phyloP scores from a whole-genome alignment of 2,113 vertebrate genomes.

The Pteropus alecto region DNA sequence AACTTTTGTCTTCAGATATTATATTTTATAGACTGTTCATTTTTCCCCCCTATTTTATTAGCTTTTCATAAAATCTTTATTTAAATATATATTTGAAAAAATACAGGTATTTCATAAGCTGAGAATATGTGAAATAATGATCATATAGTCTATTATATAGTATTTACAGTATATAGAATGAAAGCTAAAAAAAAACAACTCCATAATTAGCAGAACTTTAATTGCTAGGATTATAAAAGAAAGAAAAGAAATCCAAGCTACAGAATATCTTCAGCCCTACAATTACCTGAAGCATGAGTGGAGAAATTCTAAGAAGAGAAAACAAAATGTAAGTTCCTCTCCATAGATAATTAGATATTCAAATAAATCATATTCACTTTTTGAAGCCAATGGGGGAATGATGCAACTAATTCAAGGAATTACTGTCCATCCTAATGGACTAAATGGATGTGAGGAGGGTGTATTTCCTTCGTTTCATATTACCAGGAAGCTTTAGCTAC shows the following conservation, averaged over 20 bases:
- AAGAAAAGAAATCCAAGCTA: neutral
- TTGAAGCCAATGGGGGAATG: neutral
- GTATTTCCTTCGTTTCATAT: neutral
- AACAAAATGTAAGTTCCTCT: neutral
- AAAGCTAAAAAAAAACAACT: neutral
- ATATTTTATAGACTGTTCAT: neutral
- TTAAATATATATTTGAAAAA: conserved; percentile 6
- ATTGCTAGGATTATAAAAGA: conserved; percentile 2
- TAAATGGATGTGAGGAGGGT: neutral
- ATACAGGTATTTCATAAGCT: neutral
- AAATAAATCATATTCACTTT: neutral
- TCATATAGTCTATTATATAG: neutral
- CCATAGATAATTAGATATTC: conserved; percentile 27
- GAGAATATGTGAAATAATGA: neutral
- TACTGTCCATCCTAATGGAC: neutral
- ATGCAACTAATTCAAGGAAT: conserved; percentile 15
- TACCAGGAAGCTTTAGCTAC: conserved; percentile 14
- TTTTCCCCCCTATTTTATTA: neutral
- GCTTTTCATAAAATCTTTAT: conserved; percentile 16
- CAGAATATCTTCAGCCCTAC: neutral
- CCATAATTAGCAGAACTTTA: conserved; percentile 29
- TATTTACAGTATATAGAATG: neutral
- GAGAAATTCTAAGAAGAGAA: conserved; percentile 22
- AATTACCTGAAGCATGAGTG: neutral
- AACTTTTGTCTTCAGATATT: neutral